Conservation (phyloP, 2,797 vertebrate genomes). For the Cygnus olor region DNA sequence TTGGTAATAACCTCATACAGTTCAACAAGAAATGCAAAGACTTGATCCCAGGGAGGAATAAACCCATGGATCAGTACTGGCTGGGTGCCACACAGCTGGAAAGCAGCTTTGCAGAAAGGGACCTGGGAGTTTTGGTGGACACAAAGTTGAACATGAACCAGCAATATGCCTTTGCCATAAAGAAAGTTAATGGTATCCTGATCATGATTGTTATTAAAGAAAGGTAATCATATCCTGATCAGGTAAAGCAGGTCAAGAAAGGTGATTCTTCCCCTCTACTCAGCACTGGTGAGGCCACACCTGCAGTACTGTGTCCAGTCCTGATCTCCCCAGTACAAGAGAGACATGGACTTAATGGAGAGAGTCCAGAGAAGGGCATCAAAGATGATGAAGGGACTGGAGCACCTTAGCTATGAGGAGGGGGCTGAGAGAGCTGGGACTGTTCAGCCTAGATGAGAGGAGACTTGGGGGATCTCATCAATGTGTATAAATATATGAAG, state of each 20-base stretch:
- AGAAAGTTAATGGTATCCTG: accelerated
- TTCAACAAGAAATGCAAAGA: not conserved
- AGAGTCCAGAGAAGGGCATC: not conserved
- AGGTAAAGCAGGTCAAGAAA: accelerated
- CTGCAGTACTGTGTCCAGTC: not conserved
- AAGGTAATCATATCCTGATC: accelerated
- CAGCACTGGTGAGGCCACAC: not conserved
- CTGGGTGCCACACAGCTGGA: not conserved
- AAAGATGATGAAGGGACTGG: not conserved
- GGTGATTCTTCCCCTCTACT: not conserved
- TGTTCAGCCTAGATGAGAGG: not conserved
- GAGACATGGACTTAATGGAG: not conserved
- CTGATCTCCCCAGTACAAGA: not conserved
- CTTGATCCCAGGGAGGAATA: not conserved
- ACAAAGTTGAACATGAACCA: not conserved
- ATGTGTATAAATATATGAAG: not conserved
- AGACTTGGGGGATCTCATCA: not conserved
- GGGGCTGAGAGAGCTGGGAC: not conserved
- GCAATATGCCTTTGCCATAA: not conserved
- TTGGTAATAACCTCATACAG: not conserved
- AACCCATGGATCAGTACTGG: too few relatives aligned
- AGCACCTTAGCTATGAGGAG: not conserved
- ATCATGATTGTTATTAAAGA: not conserved
- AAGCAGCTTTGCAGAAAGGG: not conserved
- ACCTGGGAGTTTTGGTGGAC: accelerated